Evolutionary conservation across 2,888 invertebrate species (phyloP), one percentile per base, ranked within the genome.

Genomic region (Metalampra italica): DNA sequence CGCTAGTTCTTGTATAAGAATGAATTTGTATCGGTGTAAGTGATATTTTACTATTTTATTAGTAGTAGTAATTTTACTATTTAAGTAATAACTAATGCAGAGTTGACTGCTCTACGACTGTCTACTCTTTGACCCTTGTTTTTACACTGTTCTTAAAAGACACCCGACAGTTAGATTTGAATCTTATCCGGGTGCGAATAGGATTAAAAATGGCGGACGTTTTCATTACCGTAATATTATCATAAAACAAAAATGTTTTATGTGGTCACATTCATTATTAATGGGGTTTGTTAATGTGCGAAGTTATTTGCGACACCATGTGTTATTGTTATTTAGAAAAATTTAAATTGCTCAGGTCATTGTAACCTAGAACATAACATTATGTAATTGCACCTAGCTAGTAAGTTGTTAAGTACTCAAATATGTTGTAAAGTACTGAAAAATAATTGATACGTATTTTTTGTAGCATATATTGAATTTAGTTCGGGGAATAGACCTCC

Each of bases 141-240:
- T 45, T 43, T 50, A 50, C 50, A 12, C 34, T 14, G 41, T 32
- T 40, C 46, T 46, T 13, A 40, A 46, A 32, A 41, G 46, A 39
- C 41, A 41, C 46, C 34, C 40, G 3, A 41, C 41, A 40, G 42
- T 46, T 43, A 45, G 45, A 46, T 38, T 46, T 43, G 66, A 66
- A 68, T 70, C 66, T 66, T 60, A 60, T 59, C 64, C 64, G 64
- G 61, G 62, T 62, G 65, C 67, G 60, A 59, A 61, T 57, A 54
- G 71, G 74, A 76, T 77, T 76, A 73, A 72, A 66, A 73, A 75
- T 73, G 68, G 72, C 67, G 64, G 59, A 73, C 71, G 66, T 64
- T 69, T 69, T 47, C 45, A 39, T 45, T 37, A 39, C 36, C 7
- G 11, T 22, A 30, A 39, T 36, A n/a, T 36, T 11, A 9, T 36